Evolutionary conservation across 2,797 vertebrate species (phyloP).

Genomic region (Siniperca scherzeri): DNA sequence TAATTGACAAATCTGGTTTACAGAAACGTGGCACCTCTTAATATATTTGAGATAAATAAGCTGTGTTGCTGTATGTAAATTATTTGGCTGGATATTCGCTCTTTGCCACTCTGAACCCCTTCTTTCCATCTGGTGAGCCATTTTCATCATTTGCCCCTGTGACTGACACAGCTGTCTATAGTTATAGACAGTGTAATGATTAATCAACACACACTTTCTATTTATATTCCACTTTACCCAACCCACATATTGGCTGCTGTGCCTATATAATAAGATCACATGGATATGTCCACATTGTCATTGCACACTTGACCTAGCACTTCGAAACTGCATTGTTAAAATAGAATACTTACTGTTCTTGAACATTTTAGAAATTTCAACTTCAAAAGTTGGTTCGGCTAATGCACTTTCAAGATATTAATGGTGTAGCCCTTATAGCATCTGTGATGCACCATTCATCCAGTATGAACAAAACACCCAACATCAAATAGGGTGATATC

Average conservation of each 20-base stretch:
- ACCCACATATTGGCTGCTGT: slow-evolving; percentile 1
- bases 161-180: slow-evolving; percentile 30
- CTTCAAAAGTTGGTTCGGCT: not conserved
- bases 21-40: slow-evolving; percentile 4
- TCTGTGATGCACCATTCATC: slow-evolving; percentile 36
- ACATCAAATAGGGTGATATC: slow-evolving; percentile 49
- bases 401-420: slow-evolving; percentile 15
- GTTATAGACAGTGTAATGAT: slow-evolving; percentile 35
- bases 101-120: not conserved
- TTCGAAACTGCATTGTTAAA: slow-evolving; percentile 18
- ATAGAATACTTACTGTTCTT: not conserved
- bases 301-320: not conserved
- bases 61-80: not conserved
- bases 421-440: slow-evolving; percentile 7
- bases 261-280: slow-evolving; percentile 12
- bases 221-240: slow-evolving; percentile 29
- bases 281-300: slow-evolving; percentile 7
- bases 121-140: not conserved
- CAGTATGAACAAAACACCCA: slow-evolving; percentile 28
- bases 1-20: slow-evolving; percentile 19
- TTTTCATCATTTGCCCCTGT: slow-evolving; percentile 17
- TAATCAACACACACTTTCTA: slow-evolving; percentile 28
- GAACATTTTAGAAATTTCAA: slow-evolving; percentile 14
- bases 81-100: slow-evolving; percentile 2
- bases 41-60: slow-evolving; percentile 1